Evolutionary conservation across 2,797 vertebrate genomes (phyloP), one percentile per base, ranked within the genome.

Genomic region (Limnodromus scolopaceus): DNA sequence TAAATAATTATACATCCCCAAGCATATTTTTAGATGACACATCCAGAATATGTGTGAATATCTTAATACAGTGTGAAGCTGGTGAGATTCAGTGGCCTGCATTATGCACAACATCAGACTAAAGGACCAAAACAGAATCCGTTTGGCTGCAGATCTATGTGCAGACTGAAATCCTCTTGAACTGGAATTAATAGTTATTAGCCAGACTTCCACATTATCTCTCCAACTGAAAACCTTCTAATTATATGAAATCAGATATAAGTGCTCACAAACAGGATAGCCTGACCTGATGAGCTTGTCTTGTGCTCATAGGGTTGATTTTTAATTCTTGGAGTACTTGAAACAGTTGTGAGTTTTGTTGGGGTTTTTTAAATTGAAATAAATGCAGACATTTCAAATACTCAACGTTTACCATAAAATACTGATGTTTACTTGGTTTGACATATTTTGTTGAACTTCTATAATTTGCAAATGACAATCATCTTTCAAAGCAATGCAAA

Each of bases 121-220:
- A 79, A 72, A 74, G 74, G 4, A 49, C 48, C 34, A 49, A 77
- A 95, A 85, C 15, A 3, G 45, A 92, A 85, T 65, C 22, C 14
- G 80, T 93, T 83, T 25, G 45, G 9, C 71, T 85, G 24, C 45
- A 70, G 45, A 72, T 5, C 34, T 75, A 57, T 32, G 11, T 23
- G 38, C 13, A 68, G 68, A 89, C 3, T 82, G 53, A 79, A 85
- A 94, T 81, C 38, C 32, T 80, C 45, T 87, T 96, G 75, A 94
- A 81, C 27, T 80, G 68, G 32, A 94, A 75, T 93, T 76, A 94
- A 76, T 69, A 63, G 13, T 58, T 82, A 81, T 43, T 91, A 89
- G 32, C 36, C 15, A 81, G 61, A 69, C 17, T 92, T 81, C 30
- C 30, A 65, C 36, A 61, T 71, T 77, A 61, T 32, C 9, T 83